phyloP scores from a whole-genome alignment of 2,888 invertebrate species.

The Itoplectis maculator region DNA sequence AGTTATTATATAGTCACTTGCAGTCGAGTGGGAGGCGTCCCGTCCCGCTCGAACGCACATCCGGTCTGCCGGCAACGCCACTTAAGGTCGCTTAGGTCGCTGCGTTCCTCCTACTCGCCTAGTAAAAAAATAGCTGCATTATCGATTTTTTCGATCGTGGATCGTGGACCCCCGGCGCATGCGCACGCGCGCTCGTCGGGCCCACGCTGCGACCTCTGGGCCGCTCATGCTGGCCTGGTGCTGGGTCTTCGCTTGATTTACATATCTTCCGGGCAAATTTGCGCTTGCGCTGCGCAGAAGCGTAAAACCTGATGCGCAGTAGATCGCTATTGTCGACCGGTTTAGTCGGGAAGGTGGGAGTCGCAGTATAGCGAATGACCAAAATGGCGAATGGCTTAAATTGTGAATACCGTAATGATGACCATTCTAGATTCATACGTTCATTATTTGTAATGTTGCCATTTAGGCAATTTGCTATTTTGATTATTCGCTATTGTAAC shows the following conservation, averaged over 20 bases:
- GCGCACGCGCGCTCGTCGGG: neutral
- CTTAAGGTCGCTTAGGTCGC: constrained; percentile 4
- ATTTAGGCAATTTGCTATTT: no score
- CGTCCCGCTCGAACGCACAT: constrained; percentile 53
- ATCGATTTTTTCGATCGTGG: constrained; percentile 79
- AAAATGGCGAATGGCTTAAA: neutral
- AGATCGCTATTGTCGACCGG: neutral
- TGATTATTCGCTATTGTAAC: no score
- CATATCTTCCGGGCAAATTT: constrained; percentile 71
- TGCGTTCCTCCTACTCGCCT: constrained; percentile 78
- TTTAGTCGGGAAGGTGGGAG: no score
- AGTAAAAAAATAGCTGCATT: constrained; percentile 79
- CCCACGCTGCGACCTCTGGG: constrained; percentile 72
- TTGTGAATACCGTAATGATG: no score
- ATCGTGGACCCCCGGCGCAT: constrained; percentile 53
- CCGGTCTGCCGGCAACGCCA: constrained; percentile 40
- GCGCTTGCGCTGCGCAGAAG: constrained; percentile 2
- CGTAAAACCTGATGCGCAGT: neutral
- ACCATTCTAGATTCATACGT: no score
- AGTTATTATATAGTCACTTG: no score
- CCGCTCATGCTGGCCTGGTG: constrained; percentile 75
- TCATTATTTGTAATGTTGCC: no score
- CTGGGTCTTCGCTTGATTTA: constrained; percentile 75
- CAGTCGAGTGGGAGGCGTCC: constrained; percentile 34
- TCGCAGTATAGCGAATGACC: no score